Base-by-base conservation (phyloP, 2,797 vertebrate species). In the Nyctalus aviator region DNA sequence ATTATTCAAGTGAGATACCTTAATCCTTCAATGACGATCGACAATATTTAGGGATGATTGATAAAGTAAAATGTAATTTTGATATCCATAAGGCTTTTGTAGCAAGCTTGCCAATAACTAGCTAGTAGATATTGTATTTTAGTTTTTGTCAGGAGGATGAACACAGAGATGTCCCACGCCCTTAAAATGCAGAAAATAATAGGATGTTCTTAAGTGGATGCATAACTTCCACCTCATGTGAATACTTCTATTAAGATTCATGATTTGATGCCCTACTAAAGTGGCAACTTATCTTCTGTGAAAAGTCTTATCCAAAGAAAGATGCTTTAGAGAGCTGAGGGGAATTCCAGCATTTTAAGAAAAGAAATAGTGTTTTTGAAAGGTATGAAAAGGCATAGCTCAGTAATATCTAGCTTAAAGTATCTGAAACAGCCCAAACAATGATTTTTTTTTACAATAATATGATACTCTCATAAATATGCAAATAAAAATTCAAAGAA, bases 401-500 rank as follows among this genome's bases (percentile, higher is more conserved):
- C 37, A 77, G 18, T 46, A 55, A 32, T n/a, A 73, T 69, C 59
- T 30, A 62, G 59, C 59, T 93, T 41, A 73, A 15, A 35, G 37
- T 41, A 48, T 73, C 32, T 30, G 23, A 48, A 88, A 85, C 37
- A 69, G 27, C 17, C 7, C 46, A 79, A 15, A 15, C 41, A 88
- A 81, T 66, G 30, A 55, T 41, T 66, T 88, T 41, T 44, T 66
- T 82, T 94, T 94, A 88, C 30, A 86, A 12, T 37, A 1, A 0
- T 91, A 9, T 84, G 37, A 37, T 88, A 15, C 20, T 3, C 17
- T 4, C 0, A 83, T 59, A 73, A 94, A 17, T 84, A 91, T 57
- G 10, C 12, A 95, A 86, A 64, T 23, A 91, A 18, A 32, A 95
- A 53, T 86, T 94, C 77, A 66, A 15, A 69, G 2, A 72, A 50